These are phyloP conservation scores for Gallirallus australis DNA, from an alignment of 2,797 vertebrate species.

Conservation along the genomic window DNA sequence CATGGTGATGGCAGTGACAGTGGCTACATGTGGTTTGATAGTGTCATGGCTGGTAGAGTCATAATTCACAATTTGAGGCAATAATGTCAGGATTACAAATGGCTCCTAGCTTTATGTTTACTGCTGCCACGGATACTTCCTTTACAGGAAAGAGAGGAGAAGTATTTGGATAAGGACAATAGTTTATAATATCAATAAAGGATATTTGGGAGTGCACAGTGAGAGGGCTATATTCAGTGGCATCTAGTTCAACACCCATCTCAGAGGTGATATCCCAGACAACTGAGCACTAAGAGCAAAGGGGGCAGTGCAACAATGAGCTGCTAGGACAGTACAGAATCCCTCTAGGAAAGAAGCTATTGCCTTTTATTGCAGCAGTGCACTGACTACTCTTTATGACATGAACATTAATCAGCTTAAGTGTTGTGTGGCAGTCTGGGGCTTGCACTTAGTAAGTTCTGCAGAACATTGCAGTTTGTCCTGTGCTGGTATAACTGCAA, in stretches of 20 bases:
- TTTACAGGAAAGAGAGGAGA: not conserved
- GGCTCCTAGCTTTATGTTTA: not conserved
- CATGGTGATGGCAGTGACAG: not conserved
- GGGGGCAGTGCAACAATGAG: not conserved
- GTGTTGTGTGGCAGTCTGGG: not conserved
- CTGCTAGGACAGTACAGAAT: not conserved
- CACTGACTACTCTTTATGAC: not conserved
- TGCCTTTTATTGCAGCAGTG: not conserved
- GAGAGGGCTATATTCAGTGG: not conserved
- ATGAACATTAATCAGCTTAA: not conserved
- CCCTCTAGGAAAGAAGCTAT: not conserved
- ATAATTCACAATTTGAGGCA: not conserved
- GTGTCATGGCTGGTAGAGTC: not conserved
- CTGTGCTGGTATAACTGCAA: not conserved
- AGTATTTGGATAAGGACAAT: not conserved
- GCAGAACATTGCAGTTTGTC: not conserved
- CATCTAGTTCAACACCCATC: not conserved
- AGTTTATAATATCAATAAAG: not conserved
- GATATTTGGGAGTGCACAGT: not conserved
- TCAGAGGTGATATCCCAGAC: not conserved
- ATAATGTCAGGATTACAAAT: not conserved
- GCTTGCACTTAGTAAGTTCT: not conserved
- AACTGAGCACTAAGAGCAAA: not conserved
- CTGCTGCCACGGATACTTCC: not conserved
- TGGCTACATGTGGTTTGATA: not conserved